Conservation (phyloP, 2,113 vertebrate species). For the Piaya cayana region DNA sequence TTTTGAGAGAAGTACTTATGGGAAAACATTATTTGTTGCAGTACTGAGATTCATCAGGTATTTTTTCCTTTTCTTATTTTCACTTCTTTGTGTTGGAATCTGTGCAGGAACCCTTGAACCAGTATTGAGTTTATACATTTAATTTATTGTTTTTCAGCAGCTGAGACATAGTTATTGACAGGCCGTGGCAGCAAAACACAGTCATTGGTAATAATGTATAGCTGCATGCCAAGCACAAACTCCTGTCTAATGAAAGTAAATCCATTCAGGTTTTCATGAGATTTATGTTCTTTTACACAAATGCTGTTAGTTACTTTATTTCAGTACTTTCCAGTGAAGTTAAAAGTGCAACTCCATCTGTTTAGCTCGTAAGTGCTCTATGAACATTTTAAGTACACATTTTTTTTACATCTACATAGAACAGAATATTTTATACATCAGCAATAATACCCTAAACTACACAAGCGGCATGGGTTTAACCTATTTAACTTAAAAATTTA, state of each 20-base stretch:
- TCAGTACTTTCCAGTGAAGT: slow-evolving; percentile 16
- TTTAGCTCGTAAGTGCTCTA: neutral
- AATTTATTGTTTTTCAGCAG: neutral
- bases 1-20: neutral
- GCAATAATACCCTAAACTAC: neutral
- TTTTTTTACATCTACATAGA: neutral
- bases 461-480: neutral
- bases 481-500: slow-evolving; percentile 1
- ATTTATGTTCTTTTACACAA: slow-evolving; percentile 45
- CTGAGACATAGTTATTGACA: slow-evolving; percentile 16
- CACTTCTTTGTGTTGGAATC: neutral
- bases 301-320: slow-evolving; percentile 39
- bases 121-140: neutral
- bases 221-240: neutral
- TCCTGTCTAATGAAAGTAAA: slow-evolving; percentile 12
- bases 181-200: neutral
- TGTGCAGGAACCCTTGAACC: neutral
- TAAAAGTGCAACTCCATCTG: slow-evolving; percentile 45
- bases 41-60: neutral
- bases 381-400: slow-evolving; percentile 11
- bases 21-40: neutral
- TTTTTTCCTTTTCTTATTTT: neutral
- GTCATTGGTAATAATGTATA: neutral
- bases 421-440: slow-evolving; percentile 8
- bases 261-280: slow-evolving; percentile 17